Evolutionary conservation across 2,888 invertebrate genomes (phyloP).

Genomic region (Lutraria lutraria): DNA sequence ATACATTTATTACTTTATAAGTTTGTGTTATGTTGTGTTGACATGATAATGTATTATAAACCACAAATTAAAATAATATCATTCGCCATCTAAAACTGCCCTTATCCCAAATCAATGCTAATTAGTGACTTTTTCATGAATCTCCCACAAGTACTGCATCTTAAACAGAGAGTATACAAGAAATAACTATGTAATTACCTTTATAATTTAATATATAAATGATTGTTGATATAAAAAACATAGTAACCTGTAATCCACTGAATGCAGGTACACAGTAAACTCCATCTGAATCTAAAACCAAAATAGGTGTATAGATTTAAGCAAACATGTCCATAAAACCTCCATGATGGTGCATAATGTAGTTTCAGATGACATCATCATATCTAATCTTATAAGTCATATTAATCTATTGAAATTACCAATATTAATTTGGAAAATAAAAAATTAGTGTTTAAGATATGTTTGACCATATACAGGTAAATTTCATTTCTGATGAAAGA

Average conservation of each 20-base stretch:
- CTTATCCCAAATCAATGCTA: neutral
- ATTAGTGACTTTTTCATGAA: neutral
- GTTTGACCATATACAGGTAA: too few species aligned
- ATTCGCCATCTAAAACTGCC: neutral
- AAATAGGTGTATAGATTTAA: neutral
- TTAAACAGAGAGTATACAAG: neutral
- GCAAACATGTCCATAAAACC: neutral
- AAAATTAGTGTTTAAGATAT: too few species aligned
- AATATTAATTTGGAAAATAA: too few species aligned
- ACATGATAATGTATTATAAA: neutral
- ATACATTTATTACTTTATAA: neutral
- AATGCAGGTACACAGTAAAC: slow-evolving; percentile 99
- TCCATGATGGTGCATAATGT: too few species aligned
- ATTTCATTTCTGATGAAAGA: too few species aligned
- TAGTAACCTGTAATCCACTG: slow-evolving; percentile 92
- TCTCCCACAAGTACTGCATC: neutral
- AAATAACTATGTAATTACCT: neutral
- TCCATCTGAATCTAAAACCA: slow-evolving; percentile 92
- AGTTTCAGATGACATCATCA: too few species aligned
- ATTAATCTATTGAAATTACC: too few species aligned
- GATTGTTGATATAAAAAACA: neutral
- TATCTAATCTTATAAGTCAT: too few species aligned
- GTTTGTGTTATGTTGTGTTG: neutral
- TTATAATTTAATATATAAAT: too few species aligned
- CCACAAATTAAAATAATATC: neutral